Conservation (phyloP, 2,797 vertebrate genomes). For the Centropyge bicolor region DNA sequence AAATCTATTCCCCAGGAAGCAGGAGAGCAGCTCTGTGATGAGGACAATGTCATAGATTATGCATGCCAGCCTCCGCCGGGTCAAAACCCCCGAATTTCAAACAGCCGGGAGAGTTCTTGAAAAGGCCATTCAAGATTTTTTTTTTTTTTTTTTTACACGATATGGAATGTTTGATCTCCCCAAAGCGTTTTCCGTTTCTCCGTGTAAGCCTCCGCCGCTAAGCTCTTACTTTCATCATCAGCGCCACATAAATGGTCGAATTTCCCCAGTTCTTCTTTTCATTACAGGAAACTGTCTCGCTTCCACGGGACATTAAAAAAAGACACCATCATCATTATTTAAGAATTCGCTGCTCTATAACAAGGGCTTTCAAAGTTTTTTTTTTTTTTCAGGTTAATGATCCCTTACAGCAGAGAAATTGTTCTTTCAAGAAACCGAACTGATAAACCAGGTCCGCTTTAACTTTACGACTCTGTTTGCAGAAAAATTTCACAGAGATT, state of each 20-base stretch:
- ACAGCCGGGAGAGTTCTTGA: constrained; percentile 53
- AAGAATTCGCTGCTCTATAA: constrained; percentile 15
- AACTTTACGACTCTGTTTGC: neutral
- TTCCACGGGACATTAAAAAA: constrained; percentile 48
- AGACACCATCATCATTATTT: constrained; percentile 49
- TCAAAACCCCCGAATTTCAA: constrained; percentile 74
- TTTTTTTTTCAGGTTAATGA: constrained; percentile 46
- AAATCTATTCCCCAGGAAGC: constrained; percentile 68
- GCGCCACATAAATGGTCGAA: constrained; percentile 55
- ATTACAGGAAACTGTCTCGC: constrained; percentile 45
- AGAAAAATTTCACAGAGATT: neutral
- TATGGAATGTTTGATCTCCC: constrained; percentile 48
- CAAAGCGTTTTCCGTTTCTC: constrained; percentile 45
- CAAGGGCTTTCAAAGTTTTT: constrained; percentile 37
- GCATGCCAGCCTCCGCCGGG: constrained; percentile 68
- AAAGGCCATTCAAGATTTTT: constrained; percentile 55
- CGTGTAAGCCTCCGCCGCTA: constrained; percentile 42
- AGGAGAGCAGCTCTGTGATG: constrained; percentile 57
- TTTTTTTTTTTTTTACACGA: constrained; percentile 28
- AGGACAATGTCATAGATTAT: constrained; percentile 76
- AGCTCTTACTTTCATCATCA: constrained; percentile 58
- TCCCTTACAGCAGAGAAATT: constrained; percentile 19
- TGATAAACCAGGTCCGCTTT: constrained; percentile 19
- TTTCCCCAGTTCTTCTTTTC: constrained; percentile 52
- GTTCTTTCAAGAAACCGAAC: constrained; percentile 6